phyloP scores from a whole-genome alignment of 2,113 vertebrate genomes.

The Sorex araneus region DNA sequence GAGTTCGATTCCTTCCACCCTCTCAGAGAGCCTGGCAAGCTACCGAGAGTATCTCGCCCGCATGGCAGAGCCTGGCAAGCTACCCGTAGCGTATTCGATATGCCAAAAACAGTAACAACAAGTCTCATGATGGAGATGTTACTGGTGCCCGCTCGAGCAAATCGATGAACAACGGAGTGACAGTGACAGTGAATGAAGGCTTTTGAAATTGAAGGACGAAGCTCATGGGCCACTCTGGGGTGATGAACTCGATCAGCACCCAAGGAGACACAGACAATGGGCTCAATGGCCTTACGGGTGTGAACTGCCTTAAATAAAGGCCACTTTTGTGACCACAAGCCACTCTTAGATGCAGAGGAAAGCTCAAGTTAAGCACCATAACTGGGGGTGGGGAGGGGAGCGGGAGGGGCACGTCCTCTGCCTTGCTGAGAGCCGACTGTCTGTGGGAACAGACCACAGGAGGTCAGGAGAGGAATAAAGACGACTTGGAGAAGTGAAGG shows the following conservation, averaged over 20 bases:
- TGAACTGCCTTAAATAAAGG: neutral
- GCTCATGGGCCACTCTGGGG: neutral
- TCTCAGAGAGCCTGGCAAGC: no score
- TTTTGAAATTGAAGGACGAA: neutral
- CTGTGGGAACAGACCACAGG: neutral
- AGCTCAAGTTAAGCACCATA: neutral
- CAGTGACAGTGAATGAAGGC: no score
- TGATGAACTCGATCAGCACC: neutral
- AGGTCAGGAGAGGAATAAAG: conserved; percentile 30
- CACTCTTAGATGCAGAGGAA: neutral
- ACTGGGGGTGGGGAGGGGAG: neutral
- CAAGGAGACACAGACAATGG: neutral
- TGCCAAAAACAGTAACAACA: no score
- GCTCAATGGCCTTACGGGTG: neutral
- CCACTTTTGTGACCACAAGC: neutral
- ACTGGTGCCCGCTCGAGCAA: no score
- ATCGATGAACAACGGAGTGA: no score
- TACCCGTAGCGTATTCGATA: no score
- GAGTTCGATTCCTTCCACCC: no score
- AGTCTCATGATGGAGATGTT: no score
- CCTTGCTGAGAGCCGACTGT: neutral
- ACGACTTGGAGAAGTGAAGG: neutral
- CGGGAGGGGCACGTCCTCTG: neutral
- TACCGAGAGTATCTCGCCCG: no score
- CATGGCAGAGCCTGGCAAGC: no score